These are phyloP conservation scores for Aporrectodea caliginosa DNA, from an alignment of 1,140 invertebrate genomes.

Conservation along the genomic window DNA sequence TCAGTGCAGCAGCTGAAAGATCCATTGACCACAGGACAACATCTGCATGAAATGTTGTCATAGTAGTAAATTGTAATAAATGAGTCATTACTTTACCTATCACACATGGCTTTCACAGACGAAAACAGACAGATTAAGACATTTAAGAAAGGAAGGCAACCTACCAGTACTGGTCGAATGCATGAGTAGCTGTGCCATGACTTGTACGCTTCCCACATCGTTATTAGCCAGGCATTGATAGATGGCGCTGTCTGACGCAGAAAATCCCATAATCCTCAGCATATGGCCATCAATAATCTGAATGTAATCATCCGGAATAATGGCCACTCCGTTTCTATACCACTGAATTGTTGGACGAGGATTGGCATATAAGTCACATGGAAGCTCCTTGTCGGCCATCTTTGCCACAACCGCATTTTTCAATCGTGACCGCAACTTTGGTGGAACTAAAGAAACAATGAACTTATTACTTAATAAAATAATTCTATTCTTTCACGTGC, in stretches of 20 bases:
- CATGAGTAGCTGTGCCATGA: conserved; percentile 68
- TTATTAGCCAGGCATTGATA: conserved; percentile 91
- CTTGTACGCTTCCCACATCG: conserved; percentile 75
- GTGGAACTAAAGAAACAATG: conserved; percentile 59
- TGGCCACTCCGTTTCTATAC: conserved; percentile 85
- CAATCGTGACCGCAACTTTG: conserved; percentile 69
- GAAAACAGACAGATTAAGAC: too few species aligned
- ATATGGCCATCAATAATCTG: conserved; percentile 58
- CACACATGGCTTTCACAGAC: too few species aligned
- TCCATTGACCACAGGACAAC: too few species aligned
- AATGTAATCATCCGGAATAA: conserved; percentile 82
- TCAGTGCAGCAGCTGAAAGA: too few species aligned
- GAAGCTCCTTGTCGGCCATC: conserved; percentile 79
- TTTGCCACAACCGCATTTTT: conserved; percentile 68
- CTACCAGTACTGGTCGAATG: too few species aligned
- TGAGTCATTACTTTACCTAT: too few species aligned
- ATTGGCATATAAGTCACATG: conserved; percentile 75
- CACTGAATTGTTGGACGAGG: conserved; percentile 76
- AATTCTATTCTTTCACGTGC: too few species aligned
- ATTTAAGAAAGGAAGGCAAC: too few species aligned
- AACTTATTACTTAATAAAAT: background rate
- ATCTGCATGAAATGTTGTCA: too few species aligned
- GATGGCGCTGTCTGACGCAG: conserved; percentile 79
- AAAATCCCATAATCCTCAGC: conserved; percentile 80
- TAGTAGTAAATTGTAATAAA: too few species aligned